Conservation (phyloP, 2,797 vertebrate species). For the Danio albolineatus region DNA sequence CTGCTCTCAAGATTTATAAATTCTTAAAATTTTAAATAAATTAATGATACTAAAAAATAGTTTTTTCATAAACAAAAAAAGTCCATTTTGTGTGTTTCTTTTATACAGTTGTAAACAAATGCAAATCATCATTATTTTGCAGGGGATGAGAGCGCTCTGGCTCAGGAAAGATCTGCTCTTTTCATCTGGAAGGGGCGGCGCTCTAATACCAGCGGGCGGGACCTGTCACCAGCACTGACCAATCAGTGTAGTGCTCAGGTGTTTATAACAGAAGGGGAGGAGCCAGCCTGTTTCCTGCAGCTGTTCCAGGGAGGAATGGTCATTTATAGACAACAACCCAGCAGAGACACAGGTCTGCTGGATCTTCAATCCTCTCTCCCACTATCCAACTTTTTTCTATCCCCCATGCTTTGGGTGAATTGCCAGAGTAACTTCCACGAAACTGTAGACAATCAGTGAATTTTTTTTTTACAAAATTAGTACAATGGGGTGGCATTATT, state of each 20-base stretch:
- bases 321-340: slow-evolving; percentile 70
- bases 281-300: slow-evolving; percentile 83
- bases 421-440: too few relatives aligned
- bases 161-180: slow-evolving; percentile 65
- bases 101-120: neutral
- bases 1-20: too few relatives aligned
- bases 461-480: too few relatives aligned
- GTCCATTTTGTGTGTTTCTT: too few relatives aligned
- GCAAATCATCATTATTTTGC: neutral
- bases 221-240: slow-evolving; percentile 74
- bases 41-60: too few relatives aligned
- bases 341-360: slow-evolving; percentile 67
- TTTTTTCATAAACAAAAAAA: too few relatives aligned
- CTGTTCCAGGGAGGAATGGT: slow-evolving; percentile 82
- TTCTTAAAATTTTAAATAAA: too few relatives aligned
- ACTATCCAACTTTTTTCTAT: neutral
- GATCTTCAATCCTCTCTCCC: neutral
- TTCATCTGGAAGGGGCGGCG: slow-evolving; percentile 81
- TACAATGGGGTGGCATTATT: too few relatives aligned
- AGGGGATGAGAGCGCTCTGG: slow-evolving; percentile 57
- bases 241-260: slow-evolving; percentile 72
- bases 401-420: too few relatives aligned
- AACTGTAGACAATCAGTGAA: too few relatives aligned
- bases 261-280: slow-evolving; percentile 76
- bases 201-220: slow-evolving; percentile 70